Percentiles rank a stretch among this genome's conserved stretches.
These are phyloP conservation scores for Craterocephalus amniculus DNA, from an alignment of 2,797 vertebrate genomes.

Conservation along the genomic window DNA sequence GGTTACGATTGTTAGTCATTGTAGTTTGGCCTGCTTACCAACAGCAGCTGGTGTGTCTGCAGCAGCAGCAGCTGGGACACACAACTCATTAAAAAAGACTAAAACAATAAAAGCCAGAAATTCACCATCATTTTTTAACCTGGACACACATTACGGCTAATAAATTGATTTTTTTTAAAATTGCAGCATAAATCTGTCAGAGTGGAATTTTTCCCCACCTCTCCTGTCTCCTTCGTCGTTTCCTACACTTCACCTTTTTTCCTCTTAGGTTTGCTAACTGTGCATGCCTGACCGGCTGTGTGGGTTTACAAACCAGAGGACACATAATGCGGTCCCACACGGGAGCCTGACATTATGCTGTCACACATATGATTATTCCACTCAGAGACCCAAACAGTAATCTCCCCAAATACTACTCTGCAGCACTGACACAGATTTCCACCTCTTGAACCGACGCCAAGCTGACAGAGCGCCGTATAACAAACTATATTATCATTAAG, in stretches of 20 bases:
- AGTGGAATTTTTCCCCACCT: too few relatives aligned
- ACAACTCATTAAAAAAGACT: slow-evolving; percentile 4
- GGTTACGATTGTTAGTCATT: slow-evolving; percentile 4
- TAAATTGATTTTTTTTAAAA: too few relatives aligned
- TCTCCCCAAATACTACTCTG: slow-evolving; percentile 56
- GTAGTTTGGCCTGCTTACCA: not conserved
- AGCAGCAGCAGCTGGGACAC: slow-evolving; percentile 3
- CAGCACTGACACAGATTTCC: too few relatives aligned
- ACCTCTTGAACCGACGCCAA: slow-evolving; percentile 56
- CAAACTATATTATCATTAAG: slow-evolving; percentile 61
- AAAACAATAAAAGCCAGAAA: too few relatives aligned
- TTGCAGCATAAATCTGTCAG: too few relatives aligned
- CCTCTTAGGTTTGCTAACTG: not conserved
- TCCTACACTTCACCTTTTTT: not conserved
- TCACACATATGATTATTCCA: slow-evolving; percentile 43
- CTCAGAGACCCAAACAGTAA: slow-evolving; percentile 63
- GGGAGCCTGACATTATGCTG: slow-evolving; percentile 42
- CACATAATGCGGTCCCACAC: slow-evolving; percentile 21
- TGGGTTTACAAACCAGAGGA: not conserved
- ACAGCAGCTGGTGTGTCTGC: too few relatives aligned
- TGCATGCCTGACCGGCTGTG: not conserved
- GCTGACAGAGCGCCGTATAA: slow-evolving; percentile 53
- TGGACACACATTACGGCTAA: too few relatives aligned
- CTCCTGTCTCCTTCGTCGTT: too few relatives aligned
- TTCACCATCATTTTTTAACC: not conserved